Percentiles rank a stretch among this genome's conserved stretches.
Conservation (phyloP, 2,113 vertebrate species). For the Mastomys coucha region DNA sequence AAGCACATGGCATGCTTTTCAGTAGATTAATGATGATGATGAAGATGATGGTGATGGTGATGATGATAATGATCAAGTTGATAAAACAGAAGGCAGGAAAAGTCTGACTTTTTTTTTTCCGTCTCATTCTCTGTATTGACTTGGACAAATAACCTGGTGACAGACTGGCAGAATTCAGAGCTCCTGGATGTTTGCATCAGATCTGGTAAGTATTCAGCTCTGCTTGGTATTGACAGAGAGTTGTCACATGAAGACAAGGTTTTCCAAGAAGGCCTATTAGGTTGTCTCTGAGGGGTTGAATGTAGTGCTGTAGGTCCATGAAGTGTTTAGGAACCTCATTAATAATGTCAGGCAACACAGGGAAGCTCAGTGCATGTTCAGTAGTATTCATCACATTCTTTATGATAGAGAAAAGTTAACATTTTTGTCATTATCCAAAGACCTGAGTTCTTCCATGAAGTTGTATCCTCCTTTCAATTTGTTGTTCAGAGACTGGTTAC, state of each 20-base stretch:
- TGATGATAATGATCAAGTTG: not conserved
- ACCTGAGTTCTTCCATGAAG: not conserved
- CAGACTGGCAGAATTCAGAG: conserved; percentile 67
- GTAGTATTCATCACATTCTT: conserved; percentile 30
- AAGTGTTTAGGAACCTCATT: conserved; percentile 62
- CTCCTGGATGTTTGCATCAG: conserved; percentile 64
- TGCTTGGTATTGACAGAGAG: conserved; percentile 48
- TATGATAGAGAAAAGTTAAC: conserved; percentile 61
- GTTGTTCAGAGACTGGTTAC: not conserved
- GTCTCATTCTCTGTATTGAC: conserved; percentile 63
- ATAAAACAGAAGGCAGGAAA: not conserved
- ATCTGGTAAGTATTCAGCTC: conserved; percentile 51
- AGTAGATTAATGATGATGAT: conserved; percentile 7
- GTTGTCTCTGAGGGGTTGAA: conserved; percentile 75
- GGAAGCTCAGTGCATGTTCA: not conserved
- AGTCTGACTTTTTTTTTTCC: not conserved
- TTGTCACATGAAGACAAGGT: conserved; percentile 65
- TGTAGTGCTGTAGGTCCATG: conserved; percentile 65
- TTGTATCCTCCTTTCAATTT: conserved; percentile 28
- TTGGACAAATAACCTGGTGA: conserved; percentile 65
- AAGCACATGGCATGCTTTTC: not conserved
- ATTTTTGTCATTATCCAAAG: conserved; percentile 50
- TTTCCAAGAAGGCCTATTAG: conserved; percentile 77
- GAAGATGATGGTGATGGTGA: not conserved
- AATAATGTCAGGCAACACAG: conserved; percentile 57